A percentile compares a stretch with the other conserved stretches of the same genome.
These are phyloP conservation scores for Petrolisthes cinctipes DNA, from an alignment of 2,888 invertebrate genomes.

Conservation along the genomic window DNA sequence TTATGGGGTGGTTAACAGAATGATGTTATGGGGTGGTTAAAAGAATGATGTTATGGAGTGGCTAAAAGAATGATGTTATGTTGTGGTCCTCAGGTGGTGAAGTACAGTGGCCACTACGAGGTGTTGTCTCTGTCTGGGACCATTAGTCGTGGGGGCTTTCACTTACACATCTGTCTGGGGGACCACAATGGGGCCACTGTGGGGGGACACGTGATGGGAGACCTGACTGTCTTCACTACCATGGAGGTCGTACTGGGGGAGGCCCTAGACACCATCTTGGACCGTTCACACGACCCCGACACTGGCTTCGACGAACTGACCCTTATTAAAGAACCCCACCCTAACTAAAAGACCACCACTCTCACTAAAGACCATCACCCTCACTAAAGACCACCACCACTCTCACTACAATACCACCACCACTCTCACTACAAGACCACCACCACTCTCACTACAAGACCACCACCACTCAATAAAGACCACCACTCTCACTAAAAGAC, in stretches of 20 bases:
- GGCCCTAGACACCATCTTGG: constrained; percentile 27
- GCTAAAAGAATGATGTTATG: too few relatives aligned
- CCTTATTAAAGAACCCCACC: not conserved
- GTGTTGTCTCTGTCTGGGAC: constrained; percentile 59
- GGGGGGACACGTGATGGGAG: constrained; percentile 62
- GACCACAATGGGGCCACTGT: constrained; percentile 53
- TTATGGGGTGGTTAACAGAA: too few relatives aligned
- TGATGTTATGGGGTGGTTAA: too few relatives aligned
- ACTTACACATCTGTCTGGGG: constrained; percentile 58
- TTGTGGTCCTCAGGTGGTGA: constrained; percentile 31
- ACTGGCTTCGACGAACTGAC: constrained; percentile 56
- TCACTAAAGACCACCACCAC: too few relatives aligned
- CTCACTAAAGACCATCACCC: too few relatives aligned
- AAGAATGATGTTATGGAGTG: too few relatives aligned
- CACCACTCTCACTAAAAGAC: too few relatives aligned
- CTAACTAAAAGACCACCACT: not conserved
- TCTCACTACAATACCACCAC: too few relatives aligned
- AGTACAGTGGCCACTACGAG: constrained; percentile 48
- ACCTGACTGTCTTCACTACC: constrained; percentile 59
- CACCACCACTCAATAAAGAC: too few relatives aligned
- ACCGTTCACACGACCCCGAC: constrained; percentile 23
- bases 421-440: too few relatives aligned
- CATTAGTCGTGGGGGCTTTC: constrained; percentile 48
- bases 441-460: too few relatives aligned
- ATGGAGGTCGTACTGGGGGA: constrained; percentile 62